Percentiles rank a stretch among this genome's conserved stretches.
Conservation (phyloP, 1,140 invertebrate species). For the Solen grandis region DNA sequence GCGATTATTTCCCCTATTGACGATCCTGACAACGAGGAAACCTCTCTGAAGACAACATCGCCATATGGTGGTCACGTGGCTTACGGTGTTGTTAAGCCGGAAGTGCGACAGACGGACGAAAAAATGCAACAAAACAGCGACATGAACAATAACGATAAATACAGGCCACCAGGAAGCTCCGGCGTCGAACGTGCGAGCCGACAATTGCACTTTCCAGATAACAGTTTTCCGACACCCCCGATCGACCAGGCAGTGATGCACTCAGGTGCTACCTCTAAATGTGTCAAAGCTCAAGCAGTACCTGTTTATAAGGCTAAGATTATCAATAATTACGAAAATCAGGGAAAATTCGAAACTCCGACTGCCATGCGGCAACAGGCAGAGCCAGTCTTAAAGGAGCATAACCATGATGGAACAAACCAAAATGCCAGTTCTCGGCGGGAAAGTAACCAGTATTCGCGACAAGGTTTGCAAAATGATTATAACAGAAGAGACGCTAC, state of each 20-base stretch:
- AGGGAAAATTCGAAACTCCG: conserved; percentile 52
- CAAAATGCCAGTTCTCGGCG: background rate
- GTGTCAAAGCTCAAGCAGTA: conserved; percentile 27
- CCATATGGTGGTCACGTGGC: background rate
- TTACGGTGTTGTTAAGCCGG: background rate
- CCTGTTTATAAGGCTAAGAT: conserved; percentile 52
- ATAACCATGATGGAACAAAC: conserved; percentile 7
- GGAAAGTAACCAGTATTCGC: background rate
- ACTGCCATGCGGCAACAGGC: conserved; percentile 38
- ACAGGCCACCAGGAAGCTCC: too few species aligned
- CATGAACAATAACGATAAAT: conserved; percentile 51
- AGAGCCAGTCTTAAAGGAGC: too few species aligned
- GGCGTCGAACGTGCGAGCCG: background rate
- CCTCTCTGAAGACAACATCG: background rate
- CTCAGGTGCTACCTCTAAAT: conserved; percentile 31
- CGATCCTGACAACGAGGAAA: conserved; percentile 32
- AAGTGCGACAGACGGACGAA: background rate
- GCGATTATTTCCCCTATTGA: conserved; percentile 51
- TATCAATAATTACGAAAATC: conserved; percentile 55
- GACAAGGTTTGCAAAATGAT: background rate
- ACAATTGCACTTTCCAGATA: background rate
- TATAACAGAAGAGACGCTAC: conserved; percentile 1
- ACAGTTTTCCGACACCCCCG: background rate
- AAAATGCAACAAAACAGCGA: conserved; percentile 1
- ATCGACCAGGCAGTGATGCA: background rate